These are phyloP conservation scores for Caenorhabditis sp. DNA, from an alignment of 2,888 invertebrate genomes.

Conservation along the genomic window DNA sequence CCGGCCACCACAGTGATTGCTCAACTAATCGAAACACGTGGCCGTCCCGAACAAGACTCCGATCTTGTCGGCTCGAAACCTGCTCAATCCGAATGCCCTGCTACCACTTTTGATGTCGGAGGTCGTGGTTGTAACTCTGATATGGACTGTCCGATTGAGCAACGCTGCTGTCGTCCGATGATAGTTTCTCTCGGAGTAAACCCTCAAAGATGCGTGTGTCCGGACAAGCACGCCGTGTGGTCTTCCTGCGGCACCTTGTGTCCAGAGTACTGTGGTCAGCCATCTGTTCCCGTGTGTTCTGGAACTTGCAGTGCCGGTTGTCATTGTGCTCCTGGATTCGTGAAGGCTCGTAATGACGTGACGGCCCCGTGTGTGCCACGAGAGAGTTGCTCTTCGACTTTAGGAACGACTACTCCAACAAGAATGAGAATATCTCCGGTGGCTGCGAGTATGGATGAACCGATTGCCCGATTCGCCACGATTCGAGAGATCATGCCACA, in stretches of 20 bases:
- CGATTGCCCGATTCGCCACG: slow-evolving; percentile 45
- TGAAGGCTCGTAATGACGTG: slow-evolving; percentile 70
- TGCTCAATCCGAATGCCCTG: slow-evolving; percentile 60
- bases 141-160: slow-evolving; percentile 70
- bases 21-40: slow-evolving; percentile 15
- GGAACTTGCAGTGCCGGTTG: slow-evolving; percentile 72
- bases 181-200: slow-evolving; percentile 69
- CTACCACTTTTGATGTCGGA: slow-evolving; percentile 71
- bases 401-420: slow-evolving; percentile 17
- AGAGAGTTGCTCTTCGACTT: slow-evolving; percentile 58
- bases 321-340: slow-evolving; percentile 72
- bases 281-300: slow-evolving; percentile 72
- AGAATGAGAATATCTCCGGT: slow-evolving; percentile 40
- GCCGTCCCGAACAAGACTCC: slow-evolving; percentile 19
- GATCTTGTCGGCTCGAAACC: slow-evolving; percentile 28
- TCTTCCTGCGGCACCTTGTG: slow-evolving; percentile 72
- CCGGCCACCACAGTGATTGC: slow-evolving; percentile 45
- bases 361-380: slow-evolving; percentile 72
- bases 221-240: slow-evolving; percentile 72
- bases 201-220: slow-evolving; percentile 73
- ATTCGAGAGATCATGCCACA: slow-evolving; percentile 61
- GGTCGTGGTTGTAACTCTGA: slow-evolving; percentile 68
- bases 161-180: slow-evolving; percentile 61
- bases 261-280: slow-evolving; percentile 75
- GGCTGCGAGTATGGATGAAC: slow-evolving; percentile 63